These are phyloP conservation scores for Euproctis similis DNA, from an alignment of 2,888 invertebrate species.

Conservation along the genomic window DNA sequence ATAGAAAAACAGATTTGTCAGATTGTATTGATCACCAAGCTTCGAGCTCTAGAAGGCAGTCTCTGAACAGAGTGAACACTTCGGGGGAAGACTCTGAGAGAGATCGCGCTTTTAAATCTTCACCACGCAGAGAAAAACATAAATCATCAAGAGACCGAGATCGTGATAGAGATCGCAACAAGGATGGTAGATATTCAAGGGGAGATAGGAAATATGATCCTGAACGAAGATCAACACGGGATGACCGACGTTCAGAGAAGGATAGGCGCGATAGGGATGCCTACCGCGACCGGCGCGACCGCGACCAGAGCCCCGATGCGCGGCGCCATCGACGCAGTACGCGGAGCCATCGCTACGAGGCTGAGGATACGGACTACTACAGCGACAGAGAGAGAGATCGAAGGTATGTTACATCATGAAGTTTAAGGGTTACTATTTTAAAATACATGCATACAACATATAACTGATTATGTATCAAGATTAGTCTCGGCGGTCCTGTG, in stretches of 20 bases:
- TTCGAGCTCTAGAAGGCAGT: conserved; percentile 43
- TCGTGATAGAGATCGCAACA: conserved; percentile 42
- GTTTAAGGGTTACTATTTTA: no score
- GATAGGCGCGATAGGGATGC: conserved; percentile 40
- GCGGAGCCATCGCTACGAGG: conserved; percentile 74
- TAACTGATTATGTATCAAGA: no score
- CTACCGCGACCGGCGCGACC: conserved; percentile 27
- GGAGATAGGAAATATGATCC: conserved; percentile 51
- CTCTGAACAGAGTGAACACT: conserved; percentile 46
- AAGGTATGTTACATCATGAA: conserved; percentile 52
- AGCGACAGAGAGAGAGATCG: conserved; percentile 79
- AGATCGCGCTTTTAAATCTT: conserved; percentile 50
- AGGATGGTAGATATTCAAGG: conserved; percentile 46
- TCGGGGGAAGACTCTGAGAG: conserved; percentile 66
- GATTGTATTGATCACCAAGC: conserved; percentile 46
- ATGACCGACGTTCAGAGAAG: conserved; percentile 43
- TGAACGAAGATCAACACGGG: conserved; percentile 39
- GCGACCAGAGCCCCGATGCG: conserved; percentile 49
- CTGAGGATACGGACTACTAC: conserved; percentile 81
- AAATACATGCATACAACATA: neutral
- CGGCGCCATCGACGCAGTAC: conserved; percentile 49
- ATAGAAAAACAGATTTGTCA: conserved; percentile 39
- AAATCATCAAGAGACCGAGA: conserved; percentile 40
- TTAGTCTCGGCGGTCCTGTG: no score
- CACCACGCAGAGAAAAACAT: conserved; percentile 51